Evolutionary conservation across 2,888 invertebrate genomes (phyloP).

Genomic region (Callosobruchus maculatus): DNA sequence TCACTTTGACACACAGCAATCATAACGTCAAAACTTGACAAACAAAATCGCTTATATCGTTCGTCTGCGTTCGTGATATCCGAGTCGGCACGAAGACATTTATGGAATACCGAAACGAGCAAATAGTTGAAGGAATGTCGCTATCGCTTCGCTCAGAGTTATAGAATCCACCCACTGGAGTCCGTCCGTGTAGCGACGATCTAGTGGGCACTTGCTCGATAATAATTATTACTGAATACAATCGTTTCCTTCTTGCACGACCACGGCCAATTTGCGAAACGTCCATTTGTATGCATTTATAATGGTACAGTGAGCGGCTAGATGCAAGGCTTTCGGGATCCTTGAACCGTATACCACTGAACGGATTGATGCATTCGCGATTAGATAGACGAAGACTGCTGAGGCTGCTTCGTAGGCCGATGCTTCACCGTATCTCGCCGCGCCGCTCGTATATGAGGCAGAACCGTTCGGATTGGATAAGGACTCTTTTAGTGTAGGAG

Average conservation of each 20-base stretch:
- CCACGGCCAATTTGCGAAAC: neutral
- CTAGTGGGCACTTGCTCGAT: too few species aligned
- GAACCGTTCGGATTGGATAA: neutral
- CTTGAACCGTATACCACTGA: neutral
- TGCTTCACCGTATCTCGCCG: neutral
- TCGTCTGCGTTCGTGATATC: too few species aligned
- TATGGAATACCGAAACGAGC: too few species aligned
- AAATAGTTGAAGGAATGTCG: too few species aligned
- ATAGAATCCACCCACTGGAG: too few species aligned
- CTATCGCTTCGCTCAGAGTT: too few species aligned
- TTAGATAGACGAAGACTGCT: neutral
- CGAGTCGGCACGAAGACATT: too few species aligned
- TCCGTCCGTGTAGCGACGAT: too few species aligned
- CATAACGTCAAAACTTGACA: too few species aligned
- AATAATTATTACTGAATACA: neutral
- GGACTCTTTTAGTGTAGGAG: neutral
- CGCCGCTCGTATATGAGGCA: neutral
- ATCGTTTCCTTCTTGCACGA: neutral
- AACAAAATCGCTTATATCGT: too few species aligned
- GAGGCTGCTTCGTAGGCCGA: neutral
- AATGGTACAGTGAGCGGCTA: neutral
- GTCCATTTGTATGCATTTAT: neutral
- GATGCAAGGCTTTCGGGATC: neutral
- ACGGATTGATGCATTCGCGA: neutral
- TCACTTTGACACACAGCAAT: too few species aligned